Evolutionary conservation across 2,797 vertebrate genomes (phyloP).

Genomic region (Manis crassicaudata): DNA sequence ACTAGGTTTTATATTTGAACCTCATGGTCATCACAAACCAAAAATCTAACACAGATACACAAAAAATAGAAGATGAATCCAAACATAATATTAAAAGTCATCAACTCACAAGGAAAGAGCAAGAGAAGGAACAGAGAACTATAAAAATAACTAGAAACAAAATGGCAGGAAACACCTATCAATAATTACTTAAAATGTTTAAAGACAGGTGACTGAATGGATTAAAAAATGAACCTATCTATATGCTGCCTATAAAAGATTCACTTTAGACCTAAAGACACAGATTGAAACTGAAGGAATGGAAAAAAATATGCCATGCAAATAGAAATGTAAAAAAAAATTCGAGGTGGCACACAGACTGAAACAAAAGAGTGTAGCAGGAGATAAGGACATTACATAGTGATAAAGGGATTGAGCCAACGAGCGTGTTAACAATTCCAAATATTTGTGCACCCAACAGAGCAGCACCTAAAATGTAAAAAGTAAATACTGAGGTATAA

Average conservation of each 20-base stretch:
- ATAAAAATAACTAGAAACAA: background rate
- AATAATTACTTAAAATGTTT: background rate
- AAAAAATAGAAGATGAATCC: background rate
- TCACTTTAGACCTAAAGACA: background rate
- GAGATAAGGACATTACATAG: too few species aligned
- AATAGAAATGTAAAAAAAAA: too few species aligned
- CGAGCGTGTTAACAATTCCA: too few species aligned
- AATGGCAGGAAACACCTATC: background rate
- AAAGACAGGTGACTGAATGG: background rate
- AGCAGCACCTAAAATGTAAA: too few species aligned
- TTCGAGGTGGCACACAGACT: too few species aligned
- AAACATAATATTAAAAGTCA: background rate
- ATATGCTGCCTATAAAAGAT: background rate
- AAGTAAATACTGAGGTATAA: too few species aligned
- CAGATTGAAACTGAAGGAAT: too few species aligned
- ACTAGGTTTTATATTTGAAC: background rate
- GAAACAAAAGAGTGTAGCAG: too few species aligned
- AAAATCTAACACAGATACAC: background rate
- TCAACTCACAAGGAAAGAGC: background rate
- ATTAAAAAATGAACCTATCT: background rate
- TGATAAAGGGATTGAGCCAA: too few species aligned
- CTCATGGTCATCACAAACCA: background rate
- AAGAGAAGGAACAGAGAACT: background rate
- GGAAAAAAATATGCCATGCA: too few species aligned
- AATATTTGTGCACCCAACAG: too few species aligned